Conservation (phyloP, 2,797 vertebrate genomes). For the Cyprinella venusta region DNA sequence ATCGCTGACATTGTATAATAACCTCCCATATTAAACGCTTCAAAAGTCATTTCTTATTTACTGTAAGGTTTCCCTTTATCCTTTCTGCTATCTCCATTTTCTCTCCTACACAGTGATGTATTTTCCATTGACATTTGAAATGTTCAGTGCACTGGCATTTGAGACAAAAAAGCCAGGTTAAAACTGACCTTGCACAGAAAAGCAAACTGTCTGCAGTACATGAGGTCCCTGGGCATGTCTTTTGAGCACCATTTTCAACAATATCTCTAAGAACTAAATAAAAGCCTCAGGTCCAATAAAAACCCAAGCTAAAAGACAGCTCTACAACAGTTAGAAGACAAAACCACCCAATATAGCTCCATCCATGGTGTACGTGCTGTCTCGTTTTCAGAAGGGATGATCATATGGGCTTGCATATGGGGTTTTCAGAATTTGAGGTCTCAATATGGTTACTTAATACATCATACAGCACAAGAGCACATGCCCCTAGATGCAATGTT, state of each 20-base stretch:
- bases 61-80: background rate
- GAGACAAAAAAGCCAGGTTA: slow-evolving; percentile 55
- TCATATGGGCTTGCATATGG: slow-evolving; percentile 1
- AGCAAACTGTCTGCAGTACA: slow-evolving; percentile 46
- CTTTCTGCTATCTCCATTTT: background rate
- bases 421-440: background rate
- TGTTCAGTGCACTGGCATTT: slow-evolving; percentile 55
- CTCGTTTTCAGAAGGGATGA: background rate
- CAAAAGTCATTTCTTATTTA: background rate
- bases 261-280: slow-evolving; percentile 17
- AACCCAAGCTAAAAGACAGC: slow-evolving; percentile 16
- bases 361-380: background rate
- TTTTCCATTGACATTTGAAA: slow-evolving; percentile 54
- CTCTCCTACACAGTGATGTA: slow-evolving; percentile 19
- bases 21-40: background rate
- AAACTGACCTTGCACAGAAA: slow-evolving; percentile 48
- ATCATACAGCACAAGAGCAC: slow-evolving; percentile 2
- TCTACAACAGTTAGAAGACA: slow-evolving; percentile 5
- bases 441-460: slow-evolving; percentile 17
- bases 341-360: slow-evolving; percentile 14
- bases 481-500: slow-evolving; percentile 10
- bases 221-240: slow-evolving; percentile 9
- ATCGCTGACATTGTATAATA: background rate
- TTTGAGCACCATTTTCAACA: slow-evolving; percentile 15
- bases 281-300: slow-evolving; percentile 26